Evolutionary conservation across 2,797 vertebrate species (phyloP).

Genomic region (Cynopterus sphinx): DNA sequence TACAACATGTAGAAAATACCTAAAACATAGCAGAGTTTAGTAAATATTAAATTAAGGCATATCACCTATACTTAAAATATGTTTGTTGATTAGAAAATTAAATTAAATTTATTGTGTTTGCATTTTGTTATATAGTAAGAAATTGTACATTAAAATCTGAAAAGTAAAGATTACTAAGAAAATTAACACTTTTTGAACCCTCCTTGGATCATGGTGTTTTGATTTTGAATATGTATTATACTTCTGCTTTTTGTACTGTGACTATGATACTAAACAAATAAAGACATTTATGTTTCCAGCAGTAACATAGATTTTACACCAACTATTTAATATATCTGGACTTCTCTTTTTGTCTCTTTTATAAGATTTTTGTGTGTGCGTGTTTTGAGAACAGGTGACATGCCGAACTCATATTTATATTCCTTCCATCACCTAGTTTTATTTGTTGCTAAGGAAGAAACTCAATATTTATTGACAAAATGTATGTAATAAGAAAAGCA

Average conservation of each 20-base stretch:
- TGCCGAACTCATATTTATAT: neutral
- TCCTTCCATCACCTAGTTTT: neutral
- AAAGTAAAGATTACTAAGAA: neutral
- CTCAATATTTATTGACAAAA: neutral
- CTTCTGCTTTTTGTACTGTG: neutral
- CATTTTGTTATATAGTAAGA: neutral
- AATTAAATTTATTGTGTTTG: neutral
- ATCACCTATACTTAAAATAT: neutral
- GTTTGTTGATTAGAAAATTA: neutral
- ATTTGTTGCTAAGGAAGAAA: neutral
- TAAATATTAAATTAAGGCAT: neutral
- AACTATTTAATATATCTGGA: neutral
- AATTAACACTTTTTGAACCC: neutral
- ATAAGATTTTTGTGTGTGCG: neutral
- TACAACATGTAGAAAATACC: neutral
- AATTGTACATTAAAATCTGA: neutral
- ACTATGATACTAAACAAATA: neutral
- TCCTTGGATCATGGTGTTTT: neutral
- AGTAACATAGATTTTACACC: neutral
- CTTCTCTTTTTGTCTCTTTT: neutral
- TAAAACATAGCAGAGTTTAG: neutral
- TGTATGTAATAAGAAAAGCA: neutral
- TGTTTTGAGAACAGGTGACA: neutral
- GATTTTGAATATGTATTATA: neutral
- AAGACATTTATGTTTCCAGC: neutral